phyloP scores from a whole-genome alignment of 1,140 invertebrate genomes.

The Fopius arisanus region DNA sequence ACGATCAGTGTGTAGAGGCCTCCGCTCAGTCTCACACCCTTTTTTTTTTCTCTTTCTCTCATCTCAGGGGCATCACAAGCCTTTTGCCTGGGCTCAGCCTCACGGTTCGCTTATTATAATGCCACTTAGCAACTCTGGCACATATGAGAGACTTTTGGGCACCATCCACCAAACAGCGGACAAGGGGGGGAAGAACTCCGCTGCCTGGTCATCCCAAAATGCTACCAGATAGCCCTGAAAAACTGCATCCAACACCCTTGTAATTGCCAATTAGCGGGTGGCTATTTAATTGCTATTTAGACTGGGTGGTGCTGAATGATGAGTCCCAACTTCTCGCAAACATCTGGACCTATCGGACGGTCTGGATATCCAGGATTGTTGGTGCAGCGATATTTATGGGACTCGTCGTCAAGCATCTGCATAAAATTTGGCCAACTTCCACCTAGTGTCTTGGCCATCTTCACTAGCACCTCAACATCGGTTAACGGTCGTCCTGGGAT shows the following conservation, averaged over 20 bases:
- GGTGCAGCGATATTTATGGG: constrained; percentile 41
- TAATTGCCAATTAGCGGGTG: constrained; percentile 65
- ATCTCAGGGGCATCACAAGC: not conserved
- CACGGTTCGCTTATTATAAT: constrained; percentile 10
- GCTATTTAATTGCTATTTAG: constrained; percentile 65
- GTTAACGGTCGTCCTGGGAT: constrained; percentile 25
- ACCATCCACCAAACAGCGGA: not conserved
- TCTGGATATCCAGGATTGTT: not conserved
- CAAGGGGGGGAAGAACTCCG: not conserved
- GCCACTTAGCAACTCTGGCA: not conserved
- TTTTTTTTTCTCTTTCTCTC: constrained; percentile 28
- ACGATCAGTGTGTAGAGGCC: constrained; percentile 32
- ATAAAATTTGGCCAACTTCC: constrained; percentile 48
- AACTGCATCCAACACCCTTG: constrained; percentile 50
- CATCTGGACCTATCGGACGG: constrained; percentile 11
- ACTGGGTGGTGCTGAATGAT: constrained; percentile 37
- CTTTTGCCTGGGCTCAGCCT: constrained; percentile 6
- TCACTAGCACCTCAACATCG: constrained; percentile 2
- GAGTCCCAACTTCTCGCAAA: not conserved
- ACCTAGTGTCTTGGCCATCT: constrained; percentile 5
- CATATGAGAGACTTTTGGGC: constrained; percentile 8
- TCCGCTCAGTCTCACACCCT: constrained; percentile 18
- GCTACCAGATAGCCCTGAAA: constrained; percentile 35
- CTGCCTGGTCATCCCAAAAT: not conserved
- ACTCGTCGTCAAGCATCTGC: constrained; percentile 39